A percentile compares a stretch with the other conserved stretches of the same genome.
phyloP scores from a whole-genome alignment of 1,140 invertebrate genomes.

The Euura saliciscinereae region DNA sequence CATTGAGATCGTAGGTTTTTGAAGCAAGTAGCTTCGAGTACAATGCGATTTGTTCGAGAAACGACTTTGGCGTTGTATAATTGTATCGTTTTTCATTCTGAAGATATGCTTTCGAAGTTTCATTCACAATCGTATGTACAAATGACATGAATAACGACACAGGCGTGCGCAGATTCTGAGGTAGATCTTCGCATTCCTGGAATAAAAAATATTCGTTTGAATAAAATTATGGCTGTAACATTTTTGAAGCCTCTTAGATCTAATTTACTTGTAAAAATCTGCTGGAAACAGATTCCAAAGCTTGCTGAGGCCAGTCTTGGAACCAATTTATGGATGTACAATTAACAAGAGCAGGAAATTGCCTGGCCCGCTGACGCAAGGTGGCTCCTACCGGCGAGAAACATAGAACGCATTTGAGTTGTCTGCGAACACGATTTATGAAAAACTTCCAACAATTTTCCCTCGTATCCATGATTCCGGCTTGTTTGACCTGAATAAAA shows the following conservation, averaged over 20 bases:
- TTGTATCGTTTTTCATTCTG: conserved; percentile 91
- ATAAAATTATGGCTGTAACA: no score
- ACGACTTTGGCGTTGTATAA: conserved; percentile 95
- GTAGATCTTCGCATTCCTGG: conserved; percentile 45
- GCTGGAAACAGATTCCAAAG: conserved; percentile 86
- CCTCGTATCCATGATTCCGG: conserved; percentile 82
- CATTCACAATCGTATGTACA: conserved; percentile 87
- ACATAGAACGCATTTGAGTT: conserved; percentile 80
- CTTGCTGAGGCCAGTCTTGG: conserved; percentile 93
- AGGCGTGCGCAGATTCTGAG: conserved; percentile 43
- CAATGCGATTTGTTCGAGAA: conserved; percentile 90
- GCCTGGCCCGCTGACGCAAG: conserved; percentile 81
- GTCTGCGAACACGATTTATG: conserved; percentile 83
- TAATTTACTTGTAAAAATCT: conserved; percentile 71
- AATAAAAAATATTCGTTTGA: conserved; percentile 11
- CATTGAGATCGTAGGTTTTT: conserved; percentile 79
- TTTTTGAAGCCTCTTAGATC: no score
- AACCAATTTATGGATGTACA: conserved; percentile 96
- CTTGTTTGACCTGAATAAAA: conserved; percentile 66
- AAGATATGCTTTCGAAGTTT: conserved; percentile 82
- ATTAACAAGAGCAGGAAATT: conserved; percentile 94
- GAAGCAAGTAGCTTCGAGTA: conserved; percentile 82
- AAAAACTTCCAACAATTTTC: conserved; percentile 97
- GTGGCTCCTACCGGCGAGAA: conserved; percentile 92
- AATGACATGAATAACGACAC: conserved; percentile 90